A percentile compares a stretch with the other conserved stretches of the same genome.
These are phyloP conservation scores for Neocrepidodera transversa DNA, from an alignment of 2,888 invertebrate genomes.

Conservation along the genomic window DNA sequence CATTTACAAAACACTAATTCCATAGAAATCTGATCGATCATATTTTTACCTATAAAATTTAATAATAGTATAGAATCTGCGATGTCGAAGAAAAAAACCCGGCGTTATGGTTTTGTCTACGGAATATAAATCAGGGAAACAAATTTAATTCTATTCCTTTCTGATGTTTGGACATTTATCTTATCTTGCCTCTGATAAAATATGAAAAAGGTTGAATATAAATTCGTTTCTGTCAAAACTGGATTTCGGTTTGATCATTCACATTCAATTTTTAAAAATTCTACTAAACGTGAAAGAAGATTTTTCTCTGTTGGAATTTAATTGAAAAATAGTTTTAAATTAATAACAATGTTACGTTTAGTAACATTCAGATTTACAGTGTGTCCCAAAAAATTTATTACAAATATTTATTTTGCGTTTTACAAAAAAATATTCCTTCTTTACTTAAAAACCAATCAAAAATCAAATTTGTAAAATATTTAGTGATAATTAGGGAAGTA, in stretches of 20 bases:
- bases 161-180: slow-evolving; percentile 47
- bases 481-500: no score
- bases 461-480: no score
- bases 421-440: no score
- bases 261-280: neutral
- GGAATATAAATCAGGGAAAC: slow-evolving; percentile 44
- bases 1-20: no score
- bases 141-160: slow-evolving; percentile 45
- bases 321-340: no score
- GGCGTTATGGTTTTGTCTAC: slow-evolving; percentile 30
- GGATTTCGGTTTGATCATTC: slow-evolving; percentile 25
- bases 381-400: no score
- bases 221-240: slow-evolving; percentile 41
- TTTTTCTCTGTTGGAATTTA: no score
- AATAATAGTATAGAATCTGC: slow-evolving; percentile 29
- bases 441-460: no score
- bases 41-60: neutral
- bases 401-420: no score
- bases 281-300: neutral
- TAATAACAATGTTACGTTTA: no score
- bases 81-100: slow-evolving; percentile 26
- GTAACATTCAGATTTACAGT: no score
- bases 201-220: slow-evolving; percentile 42
- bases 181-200: slow-evolving; percentile 43
- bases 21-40: neutral